A percentile compares a stretch with the other conserved stretches of the same genome.
These are phyloP conservation scores for Malurus splendens DNA, from an alignment of 2,797 vertebrate genomes.

Conservation along the genomic window DNA sequence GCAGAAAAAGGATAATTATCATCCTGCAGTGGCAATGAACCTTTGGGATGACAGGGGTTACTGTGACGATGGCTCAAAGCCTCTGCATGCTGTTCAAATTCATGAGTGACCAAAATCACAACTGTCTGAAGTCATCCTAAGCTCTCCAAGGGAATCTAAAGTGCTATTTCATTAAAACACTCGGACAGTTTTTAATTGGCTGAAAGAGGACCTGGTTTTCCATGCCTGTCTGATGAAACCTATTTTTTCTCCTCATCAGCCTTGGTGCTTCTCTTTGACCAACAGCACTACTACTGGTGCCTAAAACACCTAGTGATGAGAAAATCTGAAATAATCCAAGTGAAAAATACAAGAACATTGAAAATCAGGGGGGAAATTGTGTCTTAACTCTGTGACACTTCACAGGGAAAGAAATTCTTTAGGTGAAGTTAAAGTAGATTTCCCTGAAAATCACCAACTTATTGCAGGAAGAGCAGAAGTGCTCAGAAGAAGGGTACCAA, in stretches of 20 bases:
- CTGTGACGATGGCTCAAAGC: not conserved
- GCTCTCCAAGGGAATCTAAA: not conserved
- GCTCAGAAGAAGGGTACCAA: not conserved
- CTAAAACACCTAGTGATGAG: not conserved
- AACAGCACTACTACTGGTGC: not conserved
- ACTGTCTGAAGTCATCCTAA: not conserved
- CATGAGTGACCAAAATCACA: not conserved
- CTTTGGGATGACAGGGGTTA: not conserved
- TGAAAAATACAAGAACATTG: not conserved
- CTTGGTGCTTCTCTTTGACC: not conserved
- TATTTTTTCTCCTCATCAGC: not conserved
- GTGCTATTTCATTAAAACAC: not conserved
- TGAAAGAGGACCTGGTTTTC: not conserved
- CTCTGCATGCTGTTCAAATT: not conserved
- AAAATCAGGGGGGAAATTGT: not conserved
- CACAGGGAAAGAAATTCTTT: not conserved
- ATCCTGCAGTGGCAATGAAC: not conserved
- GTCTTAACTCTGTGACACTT: not conserved
- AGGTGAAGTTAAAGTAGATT: not conserved
- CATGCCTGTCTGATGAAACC: not conserved
- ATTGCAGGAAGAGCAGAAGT: not conserved
- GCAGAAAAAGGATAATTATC: not conserved
- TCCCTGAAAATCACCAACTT: not conserved
- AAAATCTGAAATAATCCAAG: not conserved
- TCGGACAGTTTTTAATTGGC: not conserved